Conservation (phyloP, 92 coral and sea anemone genomes). For the Heliopora coerulea region DNA sequence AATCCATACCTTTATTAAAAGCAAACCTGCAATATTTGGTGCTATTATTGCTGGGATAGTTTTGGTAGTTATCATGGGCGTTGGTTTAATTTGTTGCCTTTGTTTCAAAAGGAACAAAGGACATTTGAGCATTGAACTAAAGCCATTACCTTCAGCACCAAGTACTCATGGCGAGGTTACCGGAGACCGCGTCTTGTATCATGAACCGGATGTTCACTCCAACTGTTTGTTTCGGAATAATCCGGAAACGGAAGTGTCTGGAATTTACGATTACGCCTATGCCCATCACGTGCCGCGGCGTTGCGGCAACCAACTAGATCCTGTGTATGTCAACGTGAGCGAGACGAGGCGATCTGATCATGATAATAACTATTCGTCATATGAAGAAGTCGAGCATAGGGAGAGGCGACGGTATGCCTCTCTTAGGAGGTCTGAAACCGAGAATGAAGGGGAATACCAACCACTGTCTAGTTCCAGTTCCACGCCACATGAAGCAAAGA, state of each 20-base stretch:
- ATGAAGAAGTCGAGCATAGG: background rate
- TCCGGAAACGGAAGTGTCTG: background rate
- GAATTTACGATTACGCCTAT: constrained; percentile 14
- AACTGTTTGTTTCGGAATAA: background rate
- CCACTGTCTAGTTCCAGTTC: background rate
- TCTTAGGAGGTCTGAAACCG: background rate
- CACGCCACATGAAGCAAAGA: background rate
- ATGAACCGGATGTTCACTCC: constrained; percentile 17
- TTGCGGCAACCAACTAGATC: background rate
- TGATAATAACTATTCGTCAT: background rate
- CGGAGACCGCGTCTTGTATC: background rate
- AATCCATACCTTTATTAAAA: too few relatives aligned
- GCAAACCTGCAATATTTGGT: too few relatives aligned
- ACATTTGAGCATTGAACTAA: background rate
- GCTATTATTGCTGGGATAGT: too few relatives aligned
- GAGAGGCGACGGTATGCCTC: background rate
- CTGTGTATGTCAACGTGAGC: background rate
- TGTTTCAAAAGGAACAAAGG: too few relatives aligned
- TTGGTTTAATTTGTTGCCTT: too few relatives aligned
- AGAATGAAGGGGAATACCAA: background rate
- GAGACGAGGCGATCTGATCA: background rate
- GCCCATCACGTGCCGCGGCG: background rate
- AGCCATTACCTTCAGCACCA: background rate
- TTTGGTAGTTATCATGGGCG: too few relatives aligned
- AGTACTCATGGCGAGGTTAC: background rate